Evolutionary conservation across 2,888 invertebrate species (phyloP).

Genomic region (Campoplex capitator): DNA sequence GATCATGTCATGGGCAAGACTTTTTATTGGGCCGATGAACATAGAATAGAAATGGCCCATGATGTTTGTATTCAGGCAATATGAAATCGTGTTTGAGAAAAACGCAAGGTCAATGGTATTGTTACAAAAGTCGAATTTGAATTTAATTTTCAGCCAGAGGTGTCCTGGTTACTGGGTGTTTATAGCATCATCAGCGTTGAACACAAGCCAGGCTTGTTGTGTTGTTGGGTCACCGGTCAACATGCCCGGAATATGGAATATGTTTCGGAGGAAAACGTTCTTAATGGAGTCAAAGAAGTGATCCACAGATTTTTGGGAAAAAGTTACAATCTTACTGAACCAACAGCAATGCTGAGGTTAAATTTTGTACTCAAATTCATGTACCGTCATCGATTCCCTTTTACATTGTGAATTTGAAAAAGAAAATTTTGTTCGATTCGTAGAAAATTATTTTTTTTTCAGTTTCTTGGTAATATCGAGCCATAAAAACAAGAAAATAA

Average conservation of each 20-base stretch:
- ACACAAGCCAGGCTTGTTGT: constrained; percentile 87
- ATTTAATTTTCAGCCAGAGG: constrained; percentile 76
- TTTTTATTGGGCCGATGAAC: constrained; percentile 86
- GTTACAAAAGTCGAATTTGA: not conserved
- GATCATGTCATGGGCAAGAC: constrained; percentile 80
- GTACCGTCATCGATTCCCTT: too few relatives aligned
- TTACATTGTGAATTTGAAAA: too few relatives aligned
- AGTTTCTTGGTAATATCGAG: too few relatives aligned
- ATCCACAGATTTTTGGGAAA: constrained; percentile 86
- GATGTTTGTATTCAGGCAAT: constrained; percentile 54
- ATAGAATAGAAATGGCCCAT: constrained; percentile 74
- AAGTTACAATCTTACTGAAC: constrained; percentile 85
- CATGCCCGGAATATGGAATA: constrained; percentile 88
- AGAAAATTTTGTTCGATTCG: too few relatives aligned
- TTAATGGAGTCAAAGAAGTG: constrained; percentile 84
- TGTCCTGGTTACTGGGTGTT: constrained; percentile 88
- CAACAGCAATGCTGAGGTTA: constrained; percentile 86
- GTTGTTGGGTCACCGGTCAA: constrained; percentile 89
- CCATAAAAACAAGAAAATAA: too few relatives aligned
- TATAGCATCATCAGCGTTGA: constrained; percentile 88
- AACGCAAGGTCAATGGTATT: not conserved
- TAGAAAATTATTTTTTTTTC: too few relatives aligned
- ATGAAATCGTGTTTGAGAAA: not conserved
- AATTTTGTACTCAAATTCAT: constrained; percentile 18
- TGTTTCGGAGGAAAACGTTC: constrained; percentile 85